Percentiles rank a stretch among this genome's conserved stretches.
Conservation (phyloP, 2,888 invertebrate genomes). For the Trichopria drosophilae region DNA sequence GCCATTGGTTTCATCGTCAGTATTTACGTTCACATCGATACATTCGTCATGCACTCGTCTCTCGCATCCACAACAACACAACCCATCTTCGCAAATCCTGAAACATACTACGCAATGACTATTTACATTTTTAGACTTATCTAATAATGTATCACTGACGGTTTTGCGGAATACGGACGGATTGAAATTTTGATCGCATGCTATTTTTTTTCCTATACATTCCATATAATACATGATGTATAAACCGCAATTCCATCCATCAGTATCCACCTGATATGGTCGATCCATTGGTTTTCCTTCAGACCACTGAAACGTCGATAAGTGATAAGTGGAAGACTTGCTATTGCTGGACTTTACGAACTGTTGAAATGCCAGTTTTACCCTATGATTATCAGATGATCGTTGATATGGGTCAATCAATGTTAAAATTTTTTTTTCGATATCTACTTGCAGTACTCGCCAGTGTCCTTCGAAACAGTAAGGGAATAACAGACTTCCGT, state of each 20-base stretch:
- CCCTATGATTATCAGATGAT: neutral
- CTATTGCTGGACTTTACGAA: neutral
- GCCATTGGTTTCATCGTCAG: too few species aligned
- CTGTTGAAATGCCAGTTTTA: neutral
- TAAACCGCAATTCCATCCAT: constrained; percentile 1
- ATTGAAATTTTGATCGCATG: neutral
- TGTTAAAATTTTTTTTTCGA: too few species aligned
- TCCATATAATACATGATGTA: constrained; percentile 9
- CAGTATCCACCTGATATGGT: constrained; percentile 1
- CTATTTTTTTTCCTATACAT: constrained; percentile 5
- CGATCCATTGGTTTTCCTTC: neutral
- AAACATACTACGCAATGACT: too few species aligned
- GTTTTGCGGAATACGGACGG: neutral
- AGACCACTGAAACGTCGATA: neutral
- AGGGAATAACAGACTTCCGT: constrained; percentile 5
- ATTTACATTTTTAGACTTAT: neutral
- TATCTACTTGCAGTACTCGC: too few species aligned
- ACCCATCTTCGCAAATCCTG: too few species aligned
- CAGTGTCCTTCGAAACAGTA: constrained; percentile 1
- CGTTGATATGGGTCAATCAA: constrained; percentile 6
- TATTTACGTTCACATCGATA: too few species aligned
- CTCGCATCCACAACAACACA: too few species aligned
- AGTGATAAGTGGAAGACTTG: neutral
- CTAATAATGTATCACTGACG: neutral
- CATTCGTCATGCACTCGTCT: too few species aligned